Evolutionary conservation across 2,888 invertebrate species (phyloP).

Genomic region (Dasysyrphus albostriatus): DNA sequence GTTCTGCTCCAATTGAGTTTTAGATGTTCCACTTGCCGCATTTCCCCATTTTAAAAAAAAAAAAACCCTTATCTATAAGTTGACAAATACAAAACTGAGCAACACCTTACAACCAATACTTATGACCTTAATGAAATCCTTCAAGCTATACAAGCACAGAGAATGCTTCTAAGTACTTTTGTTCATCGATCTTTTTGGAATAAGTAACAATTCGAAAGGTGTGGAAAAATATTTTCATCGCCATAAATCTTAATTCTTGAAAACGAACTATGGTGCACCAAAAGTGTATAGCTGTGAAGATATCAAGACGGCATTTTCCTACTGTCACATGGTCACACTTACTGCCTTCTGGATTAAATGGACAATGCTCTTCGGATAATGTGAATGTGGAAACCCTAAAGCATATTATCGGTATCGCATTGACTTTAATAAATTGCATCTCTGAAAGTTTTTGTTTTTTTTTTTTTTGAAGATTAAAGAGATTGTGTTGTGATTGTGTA

Average conservation of each 20-base stretch:
- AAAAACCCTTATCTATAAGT: too few species aligned
- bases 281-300: constrained; percentile 47
- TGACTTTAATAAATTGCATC: constrained; percentile 29
- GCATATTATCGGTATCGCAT: constrained; percentile 35
- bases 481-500: neutral
- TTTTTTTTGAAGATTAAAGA: neutral
- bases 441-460: neutral
- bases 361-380: constrained; percentile 50
- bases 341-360: constrained; percentile 55
- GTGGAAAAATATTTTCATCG: constrained; percentile 76
- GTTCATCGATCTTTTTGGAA: constrained; percentile 67
- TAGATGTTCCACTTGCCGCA: too few species aligned
- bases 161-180: constrained; percentile 64
- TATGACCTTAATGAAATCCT: constrained; percentile 9
- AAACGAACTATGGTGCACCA: constrained; percentile 39
- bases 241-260: constrained; percentile 74
- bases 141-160: constrained; percentile 28
- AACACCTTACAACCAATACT: neutral
- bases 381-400: constrained; percentile 36
- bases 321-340: constrained; percentile 65
- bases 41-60: too few species aligned
- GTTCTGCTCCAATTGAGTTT: too few species aligned
- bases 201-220: constrained; percentile 72
- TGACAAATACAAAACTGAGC: neutral
- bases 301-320: constrained; percentile 68